These are phyloP conservation scores for Perizoma affinitatum DNA, from an alignment of 2,888 invertebrate genomes.

Conservation along the genomic window DNA sequence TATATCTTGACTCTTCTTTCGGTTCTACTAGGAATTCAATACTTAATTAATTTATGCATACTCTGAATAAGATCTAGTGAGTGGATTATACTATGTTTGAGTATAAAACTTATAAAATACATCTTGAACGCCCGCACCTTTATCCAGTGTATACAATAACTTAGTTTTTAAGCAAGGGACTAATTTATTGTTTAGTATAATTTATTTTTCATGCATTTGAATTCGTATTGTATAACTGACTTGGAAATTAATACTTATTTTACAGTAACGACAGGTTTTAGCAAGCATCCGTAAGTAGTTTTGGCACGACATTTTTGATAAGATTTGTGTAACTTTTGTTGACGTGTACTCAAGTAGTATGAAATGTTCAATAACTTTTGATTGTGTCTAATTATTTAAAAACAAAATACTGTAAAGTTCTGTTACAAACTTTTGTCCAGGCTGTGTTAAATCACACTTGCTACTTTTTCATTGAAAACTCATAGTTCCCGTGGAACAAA, in stretches of 20 bases:
- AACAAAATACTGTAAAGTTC: constrained; percentile 15
- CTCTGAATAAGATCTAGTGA: too few relatives aligned
- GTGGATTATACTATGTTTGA: too few relatives aligned
- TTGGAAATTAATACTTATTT: constrained; percentile 34
- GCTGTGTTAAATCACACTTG: too few relatives aligned
- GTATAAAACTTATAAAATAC: too few relatives aligned
- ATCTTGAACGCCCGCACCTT: constrained; percentile 14
- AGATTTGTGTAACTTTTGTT: constrained; percentile 12
- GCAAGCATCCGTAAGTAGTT: constrained; percentile 45
- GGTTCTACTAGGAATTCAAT: too few relatives aligned
- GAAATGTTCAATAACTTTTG: neutral
- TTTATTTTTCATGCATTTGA: constrained; percentile 41
- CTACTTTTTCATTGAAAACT: too few relatives aligned
- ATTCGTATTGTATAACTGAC: constrained; percentile 41
- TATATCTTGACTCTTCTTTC: too few relatives aligned
- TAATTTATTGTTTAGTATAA: constrained; percentile 53
- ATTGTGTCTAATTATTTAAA: constrained; percentile 20
- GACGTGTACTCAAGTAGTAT: constrained; percentile 8
- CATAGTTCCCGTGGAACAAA: too few relatives aligned
- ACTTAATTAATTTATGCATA: too few relatives aligned
- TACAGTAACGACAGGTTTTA: constrained; percentile 57
- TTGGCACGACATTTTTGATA: constrained; percentile 11
- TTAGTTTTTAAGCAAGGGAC: constrained; percentile 56
- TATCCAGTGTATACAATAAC: constrained; percentile 29
- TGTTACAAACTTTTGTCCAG: constrained; percentile 21